Evolutionary conservation across 1,140 invertebrate species (phyloP).

Genomic region (Procambarus virginalis): DNA sequence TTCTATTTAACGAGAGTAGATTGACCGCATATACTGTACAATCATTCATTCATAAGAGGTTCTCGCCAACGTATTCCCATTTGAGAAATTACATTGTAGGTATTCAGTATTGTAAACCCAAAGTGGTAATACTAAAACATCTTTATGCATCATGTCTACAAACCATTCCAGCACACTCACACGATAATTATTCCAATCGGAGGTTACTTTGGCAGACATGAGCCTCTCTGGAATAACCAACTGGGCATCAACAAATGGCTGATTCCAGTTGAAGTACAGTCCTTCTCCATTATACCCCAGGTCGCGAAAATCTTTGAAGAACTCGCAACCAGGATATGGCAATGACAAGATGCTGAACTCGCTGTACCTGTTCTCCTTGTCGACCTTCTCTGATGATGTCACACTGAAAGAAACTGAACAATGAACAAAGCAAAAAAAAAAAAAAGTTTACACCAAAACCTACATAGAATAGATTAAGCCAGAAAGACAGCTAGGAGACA

Average conservation of each 20-base stretch:
- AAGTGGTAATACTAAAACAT: no score
- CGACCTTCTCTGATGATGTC: conserved; percentile 91
- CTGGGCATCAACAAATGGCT: conserved; percentile 83
- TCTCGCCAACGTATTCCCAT: no score
- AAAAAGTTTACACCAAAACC: no score
- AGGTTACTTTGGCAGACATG: conserved; percentile 78
- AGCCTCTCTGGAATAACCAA: conserved; percentile 82
- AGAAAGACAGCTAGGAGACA: no score
- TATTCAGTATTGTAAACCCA: no score
- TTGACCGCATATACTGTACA: no score
- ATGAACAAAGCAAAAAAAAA: no score
- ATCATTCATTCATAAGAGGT: no score
- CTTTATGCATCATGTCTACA: no score
- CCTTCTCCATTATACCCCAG: conserved; percentile 82
- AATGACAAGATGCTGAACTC: conserved; percentile 85
- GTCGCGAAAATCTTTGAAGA: conserved; percentile 84
- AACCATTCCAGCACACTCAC: conserved; percentile 73
- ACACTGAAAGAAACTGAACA: conserved; percentile 76
- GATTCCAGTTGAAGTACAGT: conserved; percentile 86
- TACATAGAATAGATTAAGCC: no score
- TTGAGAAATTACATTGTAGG: no score
- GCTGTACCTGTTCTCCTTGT: conserved; percentile 85
- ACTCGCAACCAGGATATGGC: conserved; percentile 90
- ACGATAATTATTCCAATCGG: conserved; percentile 84
- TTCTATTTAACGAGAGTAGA: no score